Base-by-base conservation (phyloP, 2,888 invertebrate species). In the Agonopterix subpropinquella region DNA sequence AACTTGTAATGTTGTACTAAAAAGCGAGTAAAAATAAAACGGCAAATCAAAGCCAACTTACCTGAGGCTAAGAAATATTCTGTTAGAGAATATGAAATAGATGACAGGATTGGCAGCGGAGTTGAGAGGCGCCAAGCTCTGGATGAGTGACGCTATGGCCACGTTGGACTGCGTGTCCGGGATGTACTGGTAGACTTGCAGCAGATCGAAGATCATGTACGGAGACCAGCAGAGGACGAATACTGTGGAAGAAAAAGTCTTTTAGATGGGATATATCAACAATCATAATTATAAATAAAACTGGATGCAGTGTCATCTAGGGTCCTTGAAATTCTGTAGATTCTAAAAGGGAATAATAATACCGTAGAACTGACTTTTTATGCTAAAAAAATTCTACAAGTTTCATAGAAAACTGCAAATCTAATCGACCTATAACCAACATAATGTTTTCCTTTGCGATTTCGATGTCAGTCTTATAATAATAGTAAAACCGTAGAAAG, bases 161-260 rank as follows among this genome's bases (percentile, higher is more conserved):
- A 94, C 92, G 74, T 93, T 95, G 1, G 92, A 92, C 70, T 95
- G 95, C 0, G 94, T 94, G 60, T 90, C 85, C 0, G 94, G 93
- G 52, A 96, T 92, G 71, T 93, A 92, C 13, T 92, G 95, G 78
- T 94, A 97, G 43, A 97, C 96, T 90, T 96, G 96, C 4, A 97
- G 91, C 49, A 97, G 84, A 77, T 97, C 96, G 81, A 96, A 98
- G 49, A 98, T 91, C 77, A 98, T 96, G 85, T 96, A 98, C 0
- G 98, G 98, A 49, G 96, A 96, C 97, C 98, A 98, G 86, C 98
- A 98, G 8, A 97, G 82, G 55, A 98, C 94, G 80, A 98, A 98
- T 37, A 96, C 97, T 96, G 91, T 1, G 11, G 11, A n/a, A 42
- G 39, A 41, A 9, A 44, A 46, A 41, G 36, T 28, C 28, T 28